Base-by-base conservation (phyloP, 1,140 invertebrate genomes). In the Papilio polyxenes region DNA sequence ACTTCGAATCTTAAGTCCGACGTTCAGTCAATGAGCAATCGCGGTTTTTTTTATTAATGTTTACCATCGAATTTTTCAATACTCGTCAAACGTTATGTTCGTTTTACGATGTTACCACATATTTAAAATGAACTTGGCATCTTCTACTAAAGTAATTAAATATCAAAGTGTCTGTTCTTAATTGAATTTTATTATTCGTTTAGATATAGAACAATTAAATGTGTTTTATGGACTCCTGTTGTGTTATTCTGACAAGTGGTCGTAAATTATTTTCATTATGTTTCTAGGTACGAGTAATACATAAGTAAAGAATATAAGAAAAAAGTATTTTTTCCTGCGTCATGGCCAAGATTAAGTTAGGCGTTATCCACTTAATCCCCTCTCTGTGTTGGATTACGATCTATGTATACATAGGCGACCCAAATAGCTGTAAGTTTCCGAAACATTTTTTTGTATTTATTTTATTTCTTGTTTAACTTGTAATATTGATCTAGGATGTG, bases 81-180 rank as follows among this genome's bases (percentile, higher is more conserved):
- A 23, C 62, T 0, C 23, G 62, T 65, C 20, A 65, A 65, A 31
- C n/a, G 0, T 1, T 59, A n/a, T 59, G 56, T 9, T 59, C 56
- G n/a, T 59, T 51, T 65, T 65, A 65, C 23, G 62, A 31, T 20
- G 23, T 65, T 65, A 65, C 62, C 62, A 65, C 62, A 65, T 31
- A 23, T 65, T 65, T 65, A 65, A 31, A 65, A 65, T 65, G 62
- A 65, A 65, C 62, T 65, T 65, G 62, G 62, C 62, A 53, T 53
- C 51, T 31, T 65, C 10, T 31, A 37, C 62, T 65, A 20, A 65
- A 65, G 23, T 65, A 31, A 65, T 65, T 65, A 65, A 65, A 65
- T 31, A 37, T 65, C 62, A 65, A 65, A 65, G 62, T 65, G 62
- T 65, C 62, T 23, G 62, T 9, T 65, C 23, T 65, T 65, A 65